Evolutionary conservation across 2,113 vertebrate genomes (phyloP).

Genomic region (Corydoras sp.): DNA sequence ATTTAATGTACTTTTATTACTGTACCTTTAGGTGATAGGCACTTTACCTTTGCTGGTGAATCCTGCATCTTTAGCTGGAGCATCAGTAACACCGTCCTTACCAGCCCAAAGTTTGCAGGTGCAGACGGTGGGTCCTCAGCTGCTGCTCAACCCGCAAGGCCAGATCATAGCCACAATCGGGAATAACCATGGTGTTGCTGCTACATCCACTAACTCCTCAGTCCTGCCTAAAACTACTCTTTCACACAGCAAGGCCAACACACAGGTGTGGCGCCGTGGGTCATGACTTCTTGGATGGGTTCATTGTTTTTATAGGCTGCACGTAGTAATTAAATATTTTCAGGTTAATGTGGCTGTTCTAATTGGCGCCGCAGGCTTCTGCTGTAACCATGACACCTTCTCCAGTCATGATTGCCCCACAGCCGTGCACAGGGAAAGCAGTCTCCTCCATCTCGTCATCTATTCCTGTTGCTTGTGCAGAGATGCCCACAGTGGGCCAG

Average conservation of each 20-base stretch:
- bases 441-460: conserved; percentile 60
- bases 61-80: conserved; percentile 63
- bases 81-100: conserved; percentile 60
- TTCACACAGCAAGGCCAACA: conserved; percentile 62
- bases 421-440: conserved; percentile 62
- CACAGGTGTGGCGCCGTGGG: conserved; percentile 52
- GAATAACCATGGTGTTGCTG: conserved; percentile 54
- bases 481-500: conserved; percentile 86
- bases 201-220: conserved; percentile 63
- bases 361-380: conserved; percentile 47
- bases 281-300: background rate
- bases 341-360: conserved; percentile 7
- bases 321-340: background rate
- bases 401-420: conserved; percentile 73
- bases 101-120: conserved; percentile 80
- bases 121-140: conserved; percentile 83
- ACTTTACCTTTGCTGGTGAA: conserved; percentile 85
- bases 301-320: background rate
- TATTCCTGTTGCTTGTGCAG: conserved; percentile 59
- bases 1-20: background rate
- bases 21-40: conserved; percentile 76
- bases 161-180: conserved; percentile 88
- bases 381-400: conserved; percentile 68
- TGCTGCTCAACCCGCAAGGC: conserved; percentile 87
- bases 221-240: conserved; percentile 70